Conservation (phyloP, 2,888 invertebrate species). For the Nemotelus pantherinus region DNA sequence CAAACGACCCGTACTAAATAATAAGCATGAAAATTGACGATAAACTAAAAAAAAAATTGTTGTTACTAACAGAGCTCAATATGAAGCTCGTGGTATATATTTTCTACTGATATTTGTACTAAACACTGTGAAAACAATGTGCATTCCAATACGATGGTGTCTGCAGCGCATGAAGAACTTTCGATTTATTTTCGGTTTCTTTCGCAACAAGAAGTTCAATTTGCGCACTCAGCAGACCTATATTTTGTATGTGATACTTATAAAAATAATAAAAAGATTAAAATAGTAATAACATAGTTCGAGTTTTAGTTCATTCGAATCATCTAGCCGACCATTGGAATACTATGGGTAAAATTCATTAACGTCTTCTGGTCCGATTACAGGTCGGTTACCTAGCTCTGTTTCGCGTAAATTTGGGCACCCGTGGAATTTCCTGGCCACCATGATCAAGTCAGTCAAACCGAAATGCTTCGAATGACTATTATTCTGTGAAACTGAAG, state of each 20-base stretch:
- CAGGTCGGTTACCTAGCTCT: too few relatives aligned
- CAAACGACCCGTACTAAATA: background rate
- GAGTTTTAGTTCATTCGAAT: too few relatives aligned
- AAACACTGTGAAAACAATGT: constrained; percentile 28
- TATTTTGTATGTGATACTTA: constrained; percentile 49
- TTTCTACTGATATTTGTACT: constrained; percentile 42
- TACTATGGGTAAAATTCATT: too few relatives aligned
- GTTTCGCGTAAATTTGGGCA: too few relatives aligned
- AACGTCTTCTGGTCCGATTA: too few relatives aligned
- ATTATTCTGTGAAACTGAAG: too few relatives aligned
- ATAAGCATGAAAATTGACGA: constrained; percentile 15
- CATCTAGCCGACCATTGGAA: too few relatives aligned
- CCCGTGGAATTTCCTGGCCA: too few relatives aligned
- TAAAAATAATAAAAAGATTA: constrained; percentile 34
- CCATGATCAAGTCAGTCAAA: too few relatives aligned
- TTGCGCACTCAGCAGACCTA: background rate
- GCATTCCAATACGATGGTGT: constrained; percentile 10
- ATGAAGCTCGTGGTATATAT: constrained; percentile 15
- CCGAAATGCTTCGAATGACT: too few relatives aligned
- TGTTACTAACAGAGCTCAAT: constrained; percentile 17
- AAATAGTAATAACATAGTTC: background rate
- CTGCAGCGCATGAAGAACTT: background rate
- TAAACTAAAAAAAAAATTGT: background rate
- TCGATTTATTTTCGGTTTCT: background rate
- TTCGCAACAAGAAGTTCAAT: background rate